Percentiles rank a stretch among this genome's conserved stretches.
These are phyloP conservation scores for Kuschelorhynchus macadamiae DNA, from an alignment of 2,888 invertebrate species.

Conservation along the genomic window DNA sequence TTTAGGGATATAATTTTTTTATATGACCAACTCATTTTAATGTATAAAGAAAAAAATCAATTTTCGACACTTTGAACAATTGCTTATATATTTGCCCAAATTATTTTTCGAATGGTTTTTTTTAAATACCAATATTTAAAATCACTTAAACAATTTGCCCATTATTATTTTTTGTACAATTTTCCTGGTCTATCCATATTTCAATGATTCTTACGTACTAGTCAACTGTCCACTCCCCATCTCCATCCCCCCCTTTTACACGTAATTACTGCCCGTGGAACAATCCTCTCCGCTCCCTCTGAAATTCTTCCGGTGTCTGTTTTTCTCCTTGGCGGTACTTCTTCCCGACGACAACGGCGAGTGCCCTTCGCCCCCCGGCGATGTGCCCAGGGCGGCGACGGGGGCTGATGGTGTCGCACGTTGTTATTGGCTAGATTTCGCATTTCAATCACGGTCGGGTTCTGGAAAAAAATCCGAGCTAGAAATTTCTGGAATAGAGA, in stretches of 20 bases:
- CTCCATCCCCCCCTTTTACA: constrained; percentile 6
- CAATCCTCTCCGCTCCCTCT: constrained; percentile 28
- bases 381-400: constrained; percentile 58
- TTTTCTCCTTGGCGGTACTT: constrained; percentile 16
- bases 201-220: not conserved
- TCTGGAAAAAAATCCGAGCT: constrained; percentile 71
- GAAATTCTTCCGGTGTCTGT: constrained; percentile 26
- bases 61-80: no score
- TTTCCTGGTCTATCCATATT: no score
- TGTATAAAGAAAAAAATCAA: no score
- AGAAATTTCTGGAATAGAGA: constrained; percentile 70
- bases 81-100: no score
- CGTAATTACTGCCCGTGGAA: constrained; percentile 42
- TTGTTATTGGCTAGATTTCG: constrained; percentile 80
- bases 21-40: no score
- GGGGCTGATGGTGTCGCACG: constrained; percentile 36
- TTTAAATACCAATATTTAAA: no score
- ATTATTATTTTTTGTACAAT: no score
- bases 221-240: not conserved
- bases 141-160: no score
- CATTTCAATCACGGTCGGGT: constrained; percentile 74
- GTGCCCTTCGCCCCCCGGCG: constrained; percentile 1
- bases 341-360: not conserved
- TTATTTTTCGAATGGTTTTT: no score
- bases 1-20: no score